A percentile compares a stretch with the other conserved stretches of the same genome.
phyloP scores from a whole-genome alignment of 37 sponge, comb jelly and placozoan species.

The Oscarella lobularis region DNA sequence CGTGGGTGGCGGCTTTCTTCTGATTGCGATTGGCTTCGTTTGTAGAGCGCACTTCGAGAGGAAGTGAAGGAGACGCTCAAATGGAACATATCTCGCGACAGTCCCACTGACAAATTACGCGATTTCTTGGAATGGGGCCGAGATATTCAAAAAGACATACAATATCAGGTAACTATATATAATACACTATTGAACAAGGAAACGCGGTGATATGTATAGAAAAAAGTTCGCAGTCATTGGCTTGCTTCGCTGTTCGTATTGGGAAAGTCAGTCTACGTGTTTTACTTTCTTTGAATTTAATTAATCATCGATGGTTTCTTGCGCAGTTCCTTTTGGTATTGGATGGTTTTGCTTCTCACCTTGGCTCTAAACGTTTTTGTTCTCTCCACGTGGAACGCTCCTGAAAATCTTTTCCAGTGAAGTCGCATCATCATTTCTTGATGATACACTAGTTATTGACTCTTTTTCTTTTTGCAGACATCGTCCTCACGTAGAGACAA shows the following conservation, averaged over 20 bases:
- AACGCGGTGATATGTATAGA: background rate
- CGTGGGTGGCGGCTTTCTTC: background rate
- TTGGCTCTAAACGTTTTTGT: constrained; percentile 28
- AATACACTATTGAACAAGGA: background rate
- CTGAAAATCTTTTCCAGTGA: constrained; percentile 4
- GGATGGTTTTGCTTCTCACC: constrained; percentile 12
- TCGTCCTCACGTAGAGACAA: constrained; percentile 17
- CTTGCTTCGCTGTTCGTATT: background rate
- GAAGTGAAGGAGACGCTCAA: constrained; percentile 55
- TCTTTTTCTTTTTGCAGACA: background rate
- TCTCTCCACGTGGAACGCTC: constrained; percentile 18
- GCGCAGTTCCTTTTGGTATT: background rate
- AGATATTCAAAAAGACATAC: background rate
- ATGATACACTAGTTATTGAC: background rate
- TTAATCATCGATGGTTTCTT: background rate
- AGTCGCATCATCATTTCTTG: background rate
- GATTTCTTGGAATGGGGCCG: constrained; percentile 52
- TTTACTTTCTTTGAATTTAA: background rate
- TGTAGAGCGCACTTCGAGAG: constrained; percentile 30
- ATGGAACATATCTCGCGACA: constrained; percentile 58
- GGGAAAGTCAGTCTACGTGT: background rate
- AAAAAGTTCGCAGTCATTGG: background rate
- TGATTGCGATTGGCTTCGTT: background rate
- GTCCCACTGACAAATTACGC: constrained; percentile 64
- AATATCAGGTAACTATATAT: constrained; percentile 1